Evolutionary conservation across 2,113 vertebrate genomes (phyloP), one percentile per base, ranked within the genome.

Genomic region (Cephalopterus ornatus): DNA sequence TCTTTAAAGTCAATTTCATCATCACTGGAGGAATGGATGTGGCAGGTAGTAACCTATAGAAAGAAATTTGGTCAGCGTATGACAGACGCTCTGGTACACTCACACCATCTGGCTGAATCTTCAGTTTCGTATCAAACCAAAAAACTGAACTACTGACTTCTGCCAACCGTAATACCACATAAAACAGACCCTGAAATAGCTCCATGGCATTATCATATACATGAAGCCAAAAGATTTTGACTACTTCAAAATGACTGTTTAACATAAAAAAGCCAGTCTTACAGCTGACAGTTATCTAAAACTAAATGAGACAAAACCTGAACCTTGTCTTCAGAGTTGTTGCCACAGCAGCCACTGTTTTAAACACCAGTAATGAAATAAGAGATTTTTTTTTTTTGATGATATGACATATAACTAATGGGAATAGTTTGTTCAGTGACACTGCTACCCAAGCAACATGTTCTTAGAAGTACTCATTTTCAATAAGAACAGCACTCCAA

Each of bases 1-100:
- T 99, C 99, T 98, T 99, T 99, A 95, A 99, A 99, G 97, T 99
- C 99, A 89, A 99, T 99, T 97, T 99, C 99, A 96, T 99, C 99
- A 91, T 99, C 99, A 83, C 99, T 99, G 92, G 99, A 99, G 92
- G 99, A 99, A 97, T 99, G 99, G 97, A 99, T 99, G 97, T 99
- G 99, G 97, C 99, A 99, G 47, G 99, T 99, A 96, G 99, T 99
- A 93, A 99, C 99, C 99, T 99, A 96, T 11, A 91, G 58, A 96
- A 80, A 97, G 74, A 41, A 93, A 97, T 42, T 35, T 9, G 91
- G 85, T 96, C 67, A 88, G 81, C 14, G 71, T 6, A 28, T 33
- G 70, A 86, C 79, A 63, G 28, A 18, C 52, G 59, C n/a, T 61
- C 85, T 71, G 75, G 71, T 76, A 95, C 47, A 77, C 53, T 47